These are phyloP conservation scores for Scaptomyza parva DNA, from an alignment of 2,888 invertebrate species.

Conservation along the genomic window DNA sequence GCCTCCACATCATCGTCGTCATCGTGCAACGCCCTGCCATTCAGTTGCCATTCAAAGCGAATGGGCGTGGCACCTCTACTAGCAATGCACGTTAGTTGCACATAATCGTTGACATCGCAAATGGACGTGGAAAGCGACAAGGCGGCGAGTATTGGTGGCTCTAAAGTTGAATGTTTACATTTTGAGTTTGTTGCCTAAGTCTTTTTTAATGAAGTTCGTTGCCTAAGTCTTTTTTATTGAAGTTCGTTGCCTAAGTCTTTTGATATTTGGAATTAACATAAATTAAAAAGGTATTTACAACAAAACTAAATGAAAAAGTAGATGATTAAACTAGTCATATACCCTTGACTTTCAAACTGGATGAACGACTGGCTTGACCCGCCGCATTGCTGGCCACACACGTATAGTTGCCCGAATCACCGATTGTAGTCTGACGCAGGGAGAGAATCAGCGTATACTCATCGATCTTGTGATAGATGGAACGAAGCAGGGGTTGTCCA, in stretches of 20 bases:
- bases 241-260: conserved; percentile 60
- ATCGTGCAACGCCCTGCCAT: conserved; percentile 61
- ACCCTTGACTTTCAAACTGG: conserved; percentile 87
- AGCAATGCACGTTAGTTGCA: conserved; percentile 93
- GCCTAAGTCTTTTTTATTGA: conserved; percentile 11
- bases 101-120: conserved; percentile 88
- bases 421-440: conserved; percentile 84
- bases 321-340: conserved; percentile 36
- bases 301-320: neutral
- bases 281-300: conserved; percentile 17
- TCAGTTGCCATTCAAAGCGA: conserved; percentile 87
- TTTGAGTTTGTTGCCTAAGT: conserved; percentile 37
- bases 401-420: conserved; percentile 86
- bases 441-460: conserved; percentile 86
- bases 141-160: conserved; percentile 80
- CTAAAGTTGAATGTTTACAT: conserved; percentile 43
- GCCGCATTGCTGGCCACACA: conserved; percentile 87
- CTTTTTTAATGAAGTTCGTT: conserved; percentile 7
- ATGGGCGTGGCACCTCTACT: conserved; percentile 90
- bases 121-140: conserved; percentile 82
- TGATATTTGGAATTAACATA: conserved; percentile 28
- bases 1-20: conserved; percentile 53
- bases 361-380: conserved; percentile 86
- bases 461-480: conserved; percentile 85
- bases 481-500: conserved; percentile 82